Conservation (phyloP, 2,888 invertebrate species). For the Prionchulus punctatus region DNA sequence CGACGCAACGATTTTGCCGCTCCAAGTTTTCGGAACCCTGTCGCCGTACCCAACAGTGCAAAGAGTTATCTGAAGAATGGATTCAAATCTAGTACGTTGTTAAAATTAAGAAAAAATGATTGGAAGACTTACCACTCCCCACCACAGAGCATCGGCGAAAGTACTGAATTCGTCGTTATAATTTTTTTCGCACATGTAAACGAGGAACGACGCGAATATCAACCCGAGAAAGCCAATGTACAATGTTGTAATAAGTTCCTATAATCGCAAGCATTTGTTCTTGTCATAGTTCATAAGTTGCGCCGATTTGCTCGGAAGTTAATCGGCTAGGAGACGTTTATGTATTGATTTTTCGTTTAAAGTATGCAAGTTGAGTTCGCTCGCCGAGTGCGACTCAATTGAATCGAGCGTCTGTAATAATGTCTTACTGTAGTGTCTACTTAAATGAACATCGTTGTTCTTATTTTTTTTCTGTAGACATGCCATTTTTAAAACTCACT, state of each 20-base stretch:
- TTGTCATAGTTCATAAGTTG: too few species aligned
- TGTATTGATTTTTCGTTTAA: too few species aligned
- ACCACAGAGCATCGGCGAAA: constrained; percentile 85
- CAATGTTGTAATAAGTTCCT: constrained; percentile 83
- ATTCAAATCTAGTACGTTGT: not conserved
- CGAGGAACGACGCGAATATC: constrained; percentile 82
- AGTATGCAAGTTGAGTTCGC: too few species aligned
- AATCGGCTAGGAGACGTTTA: too few species aligned
- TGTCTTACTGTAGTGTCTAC: too few species aligned
- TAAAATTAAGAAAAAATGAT: too few species aligned
- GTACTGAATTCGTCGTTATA: constrained; percentile 65
- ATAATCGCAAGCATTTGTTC: too few species aligned
- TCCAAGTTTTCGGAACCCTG: constrained; percentile 80
- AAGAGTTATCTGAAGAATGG: constrained; percentile 59
- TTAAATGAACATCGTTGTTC: too few species aligned
- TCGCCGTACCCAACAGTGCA: constrained; percentile 90
- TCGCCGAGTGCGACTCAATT: too few species aligned
- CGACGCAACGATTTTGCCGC: constrained; percentile 80
- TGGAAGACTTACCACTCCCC: constrained; percentile 83
- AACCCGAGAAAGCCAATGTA: constrained; percentile 86
- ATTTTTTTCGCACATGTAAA: constrained; percentile 80
- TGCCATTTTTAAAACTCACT: constrained; percentile 46
- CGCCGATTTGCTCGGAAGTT: too few species aligned
- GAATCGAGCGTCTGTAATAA: too few species aligned
- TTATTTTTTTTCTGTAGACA: too few species aligned